Evolutionary conservation across 2,113 vertebrate genomes (phyloP).

Genomic region (Centropus unirufus): DNA sequence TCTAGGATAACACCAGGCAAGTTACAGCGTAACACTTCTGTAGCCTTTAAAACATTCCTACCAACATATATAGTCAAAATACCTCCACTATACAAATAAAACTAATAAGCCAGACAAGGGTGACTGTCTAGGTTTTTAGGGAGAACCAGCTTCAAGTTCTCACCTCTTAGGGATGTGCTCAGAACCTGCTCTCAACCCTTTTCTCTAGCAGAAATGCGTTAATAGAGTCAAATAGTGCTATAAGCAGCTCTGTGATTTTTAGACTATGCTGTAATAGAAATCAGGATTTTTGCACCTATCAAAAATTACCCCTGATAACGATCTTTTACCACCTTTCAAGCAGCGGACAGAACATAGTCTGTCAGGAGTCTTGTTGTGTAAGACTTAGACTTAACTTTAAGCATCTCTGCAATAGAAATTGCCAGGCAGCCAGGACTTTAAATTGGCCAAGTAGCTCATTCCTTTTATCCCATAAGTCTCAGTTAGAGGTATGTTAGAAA

Average conservation of each 20-base stretch:
- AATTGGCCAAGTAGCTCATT: neutral
- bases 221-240: neutral
- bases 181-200: neutral
- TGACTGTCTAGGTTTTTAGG: conserved; percentile 16
- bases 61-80: conserved; percentile 35
- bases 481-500: neutral
- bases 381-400: neutral
- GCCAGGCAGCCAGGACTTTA: neutral
- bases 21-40: conserved; percentile 17
- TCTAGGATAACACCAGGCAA: neutral
- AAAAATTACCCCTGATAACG: accelerated
- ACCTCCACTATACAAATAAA: conserved; percentile 29
- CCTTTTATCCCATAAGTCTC: neutral
- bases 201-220: neutral
- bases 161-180: neutral
- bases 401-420: neutral
- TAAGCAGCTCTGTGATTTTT: neutral
- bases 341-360: accelerated
- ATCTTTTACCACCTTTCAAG: neutral
- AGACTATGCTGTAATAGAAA: neutral
- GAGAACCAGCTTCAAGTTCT: neutral
- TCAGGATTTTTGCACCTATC: neutral
- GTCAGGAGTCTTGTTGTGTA: neutral
- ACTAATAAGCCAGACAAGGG: conserved; percentile 18
- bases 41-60: conserved; percentile 38